Evolutionary conservation across 2,113 vertebrate species (phyloP).

Genomic region (Clarias gariepinus): DNA sequence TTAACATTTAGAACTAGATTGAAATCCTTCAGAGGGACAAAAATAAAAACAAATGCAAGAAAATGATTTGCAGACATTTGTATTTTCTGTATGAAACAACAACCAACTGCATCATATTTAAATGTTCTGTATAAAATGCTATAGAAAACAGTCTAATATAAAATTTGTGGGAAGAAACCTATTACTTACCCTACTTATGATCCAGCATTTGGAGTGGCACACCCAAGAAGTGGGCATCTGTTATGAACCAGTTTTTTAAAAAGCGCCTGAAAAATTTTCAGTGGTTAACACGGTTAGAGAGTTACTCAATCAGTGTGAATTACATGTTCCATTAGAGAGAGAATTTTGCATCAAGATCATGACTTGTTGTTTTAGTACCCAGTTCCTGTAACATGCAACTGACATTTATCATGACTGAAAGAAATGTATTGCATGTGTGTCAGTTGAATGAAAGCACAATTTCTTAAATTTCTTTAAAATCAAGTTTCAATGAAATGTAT

Average conservation of each 20-base stretch:
- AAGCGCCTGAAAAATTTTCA: neutral
- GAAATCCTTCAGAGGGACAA: neutral
- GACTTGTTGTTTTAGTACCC: neutral
- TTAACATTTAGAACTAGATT: neutral
- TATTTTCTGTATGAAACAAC: neutral
- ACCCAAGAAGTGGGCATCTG: neutral
- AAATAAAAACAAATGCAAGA: neutral
- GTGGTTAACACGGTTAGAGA: slow-evolving; percentile 34
- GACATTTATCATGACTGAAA: neutral
- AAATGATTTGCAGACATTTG: neutral
- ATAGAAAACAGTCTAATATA: neutral
- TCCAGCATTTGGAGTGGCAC: neutral
- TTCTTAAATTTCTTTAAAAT: neutral
- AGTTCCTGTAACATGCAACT: slow-evolving; percentile 9
- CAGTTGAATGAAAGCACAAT: neutral
- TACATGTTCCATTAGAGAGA: neutral
- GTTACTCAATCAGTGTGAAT: slow-evolving; percentile 30
- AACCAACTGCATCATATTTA: neutral
- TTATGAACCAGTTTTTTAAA: slow-evolving; percentile 8
- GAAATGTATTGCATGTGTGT: neutral
- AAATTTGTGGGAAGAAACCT: neutral
- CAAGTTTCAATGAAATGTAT: neutral
- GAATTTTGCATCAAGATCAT: slow-evolving; percentile 6
- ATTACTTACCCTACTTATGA: slow-evolving; percentile 14
- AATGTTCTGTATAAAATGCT: neutral